phyloP scores from a whole-genome alignment of 2,888 invertebrate species.

The Eulithis testata region DNA sequence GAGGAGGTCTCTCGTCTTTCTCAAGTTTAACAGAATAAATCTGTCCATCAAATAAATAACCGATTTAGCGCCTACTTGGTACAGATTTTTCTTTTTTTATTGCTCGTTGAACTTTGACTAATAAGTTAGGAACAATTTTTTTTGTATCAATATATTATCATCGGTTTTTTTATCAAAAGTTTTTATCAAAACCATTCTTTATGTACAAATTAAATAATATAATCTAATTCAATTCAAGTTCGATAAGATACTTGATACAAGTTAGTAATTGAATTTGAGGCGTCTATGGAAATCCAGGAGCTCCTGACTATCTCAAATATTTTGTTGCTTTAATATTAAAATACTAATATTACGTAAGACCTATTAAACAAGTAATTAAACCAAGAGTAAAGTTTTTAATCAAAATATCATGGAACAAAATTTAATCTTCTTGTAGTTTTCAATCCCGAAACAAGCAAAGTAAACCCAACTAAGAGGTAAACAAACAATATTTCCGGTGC shows the following conservation, averaged over 20 bases:
- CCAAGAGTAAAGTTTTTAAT: too few species aligned
- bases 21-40: slow-evolving; percentile 12
- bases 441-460: too few species aligned
- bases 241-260: not conserved
- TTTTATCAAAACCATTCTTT: too few species aligned
- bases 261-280: not conserved
- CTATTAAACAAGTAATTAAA: too few species aligned
- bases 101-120: not conserved
- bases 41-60: not conserved
- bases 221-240: not conserved
- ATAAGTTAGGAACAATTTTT: too few species aligned
- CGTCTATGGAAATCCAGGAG: not conserved
- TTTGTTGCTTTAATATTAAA: too few species aligned
- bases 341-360: too few species aligned
- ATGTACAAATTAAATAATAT: too few species aligned
- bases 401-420: too few species aligned
- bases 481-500: not conserved
- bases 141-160: too few species aligned
- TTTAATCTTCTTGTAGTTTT: too few species aligned
- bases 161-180: too few species aligned
- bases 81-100: not conserved
- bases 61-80: not conserved
- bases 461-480: not conserved
- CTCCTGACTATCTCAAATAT: not conserved
- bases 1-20: slow-evolving; percentile 6